phyloP scores from a whole-genome alignment of 2,888 invertebrate genomes.

The Lacanobia oleracea region DNA sequence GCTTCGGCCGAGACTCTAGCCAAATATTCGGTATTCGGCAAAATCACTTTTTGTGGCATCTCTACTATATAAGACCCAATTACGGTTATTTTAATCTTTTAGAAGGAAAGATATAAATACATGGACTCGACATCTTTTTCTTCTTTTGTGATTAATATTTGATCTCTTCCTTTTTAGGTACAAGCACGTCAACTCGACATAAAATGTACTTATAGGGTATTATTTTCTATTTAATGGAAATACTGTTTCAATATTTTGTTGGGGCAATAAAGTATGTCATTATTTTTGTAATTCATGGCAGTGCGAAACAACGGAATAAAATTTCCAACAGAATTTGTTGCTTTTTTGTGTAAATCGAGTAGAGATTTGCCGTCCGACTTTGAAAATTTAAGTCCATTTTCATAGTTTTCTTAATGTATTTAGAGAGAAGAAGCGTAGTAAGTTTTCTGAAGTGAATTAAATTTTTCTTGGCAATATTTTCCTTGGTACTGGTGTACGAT shows the following conservation, averaged over 20 bases:
- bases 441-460: too few relatives aligned
- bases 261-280: background rate
- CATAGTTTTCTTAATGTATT: too few relatives aligned
- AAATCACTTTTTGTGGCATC: too few relatives aligned
- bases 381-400: too few relatives aligned
- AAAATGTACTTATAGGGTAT: constrained; percentile 12
- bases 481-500: too few relatives aligned
- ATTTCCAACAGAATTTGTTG: background rate
- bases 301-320: background rate
- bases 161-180: constrained; percentile 21
- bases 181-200: background rate
- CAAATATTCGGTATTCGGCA: too few relatives aligned
- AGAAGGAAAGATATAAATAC: constrained; percentile 18
- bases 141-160: constrained; percentile 22
- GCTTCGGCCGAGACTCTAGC: too few relatives aligned
- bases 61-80: constrained; percentile 8
- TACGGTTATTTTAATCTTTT: constrained; percentile 9
- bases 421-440: too few relatives aligned
- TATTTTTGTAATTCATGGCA: constrained; percentile 3
- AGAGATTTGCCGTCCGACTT: too few relatives aligned
- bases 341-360: background rate
- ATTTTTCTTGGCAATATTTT: too few relatives aligned
- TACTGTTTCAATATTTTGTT: background rate
- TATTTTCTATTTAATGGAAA: constrained; percentile 1
- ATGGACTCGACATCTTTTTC: background rate